Conservation (phyloP, 2,113 vertebrate species). For the Poecile atricapillus region DNA sequence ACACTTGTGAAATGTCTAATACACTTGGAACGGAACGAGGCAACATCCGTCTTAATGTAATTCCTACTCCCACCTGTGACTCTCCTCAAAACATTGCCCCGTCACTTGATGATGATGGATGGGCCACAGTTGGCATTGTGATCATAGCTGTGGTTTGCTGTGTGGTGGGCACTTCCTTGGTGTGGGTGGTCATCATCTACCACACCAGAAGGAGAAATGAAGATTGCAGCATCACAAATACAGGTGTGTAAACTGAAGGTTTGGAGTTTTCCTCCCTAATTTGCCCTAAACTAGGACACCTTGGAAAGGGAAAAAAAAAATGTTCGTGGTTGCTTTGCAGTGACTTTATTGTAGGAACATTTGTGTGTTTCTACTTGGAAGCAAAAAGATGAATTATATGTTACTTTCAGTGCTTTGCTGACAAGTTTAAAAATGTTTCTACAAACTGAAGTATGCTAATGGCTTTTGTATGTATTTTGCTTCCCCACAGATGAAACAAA, state of each 20-base stretch:
- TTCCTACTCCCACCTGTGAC: constrained; percentile 91
- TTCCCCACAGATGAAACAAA: constrained; percentile 89
- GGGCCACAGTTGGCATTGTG: constrained; percentile 94
- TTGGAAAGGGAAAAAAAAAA: neutral
- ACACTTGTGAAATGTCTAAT: constrained; percentile 98
- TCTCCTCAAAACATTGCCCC: constrained; percentile 76
- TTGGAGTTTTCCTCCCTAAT: too few relatives aligned
- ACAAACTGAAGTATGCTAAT: neutral
- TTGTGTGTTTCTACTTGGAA: neutral
- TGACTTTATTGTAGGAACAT: neutral
- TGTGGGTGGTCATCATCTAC: constrained; percentile 99
- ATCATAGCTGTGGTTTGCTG: constrained; percentile 98
- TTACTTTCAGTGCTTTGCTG: neutral
- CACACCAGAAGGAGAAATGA: constrained; percentile 92
- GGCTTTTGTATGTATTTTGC: neutral
- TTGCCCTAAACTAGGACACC: too few relatives aligned
- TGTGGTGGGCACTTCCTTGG: constrained; percentile 95
- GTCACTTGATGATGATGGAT: constrained; percentile 83
- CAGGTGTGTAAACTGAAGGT: constrained; percentile 78
- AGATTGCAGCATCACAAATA: constrained; percentile 96
- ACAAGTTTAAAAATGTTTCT: constrained; percentile 13
- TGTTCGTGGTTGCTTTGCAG: neutral
- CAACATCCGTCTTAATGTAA: constrained; percentile 83
- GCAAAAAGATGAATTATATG: constrained; percentile 7
- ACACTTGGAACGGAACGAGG: constrained; percentile 91